Evolutionary conservation across 2,797 vertebrate species (phyloP), one percentile per base, ranked within the genome.

Genomic region (Micropoecilia bifurca): DNA sequence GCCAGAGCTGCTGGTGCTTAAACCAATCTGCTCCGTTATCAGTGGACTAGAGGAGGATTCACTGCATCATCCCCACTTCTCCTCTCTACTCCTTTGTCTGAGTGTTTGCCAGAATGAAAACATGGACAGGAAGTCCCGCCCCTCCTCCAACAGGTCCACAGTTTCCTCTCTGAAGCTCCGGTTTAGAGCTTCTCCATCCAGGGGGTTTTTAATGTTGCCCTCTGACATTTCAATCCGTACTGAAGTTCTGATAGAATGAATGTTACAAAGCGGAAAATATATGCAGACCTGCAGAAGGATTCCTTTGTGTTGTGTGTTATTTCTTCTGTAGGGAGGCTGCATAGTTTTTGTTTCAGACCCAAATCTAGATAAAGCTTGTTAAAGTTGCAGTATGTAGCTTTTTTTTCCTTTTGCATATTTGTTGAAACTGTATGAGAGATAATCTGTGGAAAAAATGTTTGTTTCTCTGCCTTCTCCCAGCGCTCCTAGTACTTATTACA

Each of bases 181-280:
- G 75, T 82, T 55, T 89, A 82, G 81, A 30, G 48, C 75, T 78
- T 77, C 80, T 85, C 66, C 61, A 12, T 57, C 78, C 82, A 48
- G 80, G 75, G 79, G 78, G 43, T 74, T 81, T 83, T 81, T 76
- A 47, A 33, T 87, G 82, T 85, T 87, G 53, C 80, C 87, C 85
- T 88, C 80, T 83, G 80, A 83, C 85, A 88, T 93, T 93, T 94
- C 83, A 91, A 85, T 85, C 83, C 69, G 86, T 84, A 82, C 81
- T 85, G 86, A 91, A 88, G 83, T 89, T 92, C 91, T 91, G 90
- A 92, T 92, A 80, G 88, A 92, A 91, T 89, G 93, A 95, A 94
- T 95, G 94, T 95, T 86, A 88, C 85, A 84, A 80, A 25, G 92
- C 87, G 85, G 94, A 68, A 53, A 96, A 96, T 95, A 95, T 94